Evolutionary conservation across 1,140 invertebrate genomes (phyloP).

Genomic region (Drosophila subobscura): DNA sequence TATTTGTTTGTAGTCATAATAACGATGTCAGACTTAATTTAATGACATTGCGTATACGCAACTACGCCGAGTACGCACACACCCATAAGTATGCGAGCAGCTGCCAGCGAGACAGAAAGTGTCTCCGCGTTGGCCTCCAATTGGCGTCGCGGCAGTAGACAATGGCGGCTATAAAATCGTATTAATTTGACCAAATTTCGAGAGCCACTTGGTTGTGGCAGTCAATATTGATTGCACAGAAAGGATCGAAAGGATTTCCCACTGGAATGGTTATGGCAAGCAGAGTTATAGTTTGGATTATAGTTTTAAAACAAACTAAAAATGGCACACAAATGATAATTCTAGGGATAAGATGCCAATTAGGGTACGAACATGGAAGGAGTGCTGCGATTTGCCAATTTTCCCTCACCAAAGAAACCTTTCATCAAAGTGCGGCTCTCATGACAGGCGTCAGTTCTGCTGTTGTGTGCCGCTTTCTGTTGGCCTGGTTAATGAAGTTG

Average conservation of each 20-base stretch:
- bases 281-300: too few species aligned
- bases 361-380: too few species aligned
- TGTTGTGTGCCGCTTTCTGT: background rate
- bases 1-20: conserved; percentile 61
- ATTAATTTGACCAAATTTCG: conserved; percentile 27
- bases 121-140: conserved; percentile 29
- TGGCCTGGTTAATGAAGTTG: conserved; percentile 33
- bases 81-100: conserved; percentile 43
- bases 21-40: conserved; percentile 51
- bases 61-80: conserved; percentile 25
- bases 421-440: too few species aligned
- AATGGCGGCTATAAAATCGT: conserved; percentile 30
- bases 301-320: too few species aligned
- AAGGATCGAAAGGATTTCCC: too few species aligned
- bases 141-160: conserved; percentile 6
- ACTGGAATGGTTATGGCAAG: too few species aligned
- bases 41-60: conserved; percentile 37
- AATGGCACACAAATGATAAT: too few species aligned
- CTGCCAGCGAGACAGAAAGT: conserved; percentile 27
- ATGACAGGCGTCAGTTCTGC: too few species aligned
- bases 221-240: background rate
- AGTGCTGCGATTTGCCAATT: too few species aligned
- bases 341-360: too few species aligned
- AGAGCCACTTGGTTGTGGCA: background rate
- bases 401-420: too few species aligned